Evolutionary conservation across 1,140 invertebrate genomes (phyloP).

Genomic region (Cotesia chilonis): DNA sequence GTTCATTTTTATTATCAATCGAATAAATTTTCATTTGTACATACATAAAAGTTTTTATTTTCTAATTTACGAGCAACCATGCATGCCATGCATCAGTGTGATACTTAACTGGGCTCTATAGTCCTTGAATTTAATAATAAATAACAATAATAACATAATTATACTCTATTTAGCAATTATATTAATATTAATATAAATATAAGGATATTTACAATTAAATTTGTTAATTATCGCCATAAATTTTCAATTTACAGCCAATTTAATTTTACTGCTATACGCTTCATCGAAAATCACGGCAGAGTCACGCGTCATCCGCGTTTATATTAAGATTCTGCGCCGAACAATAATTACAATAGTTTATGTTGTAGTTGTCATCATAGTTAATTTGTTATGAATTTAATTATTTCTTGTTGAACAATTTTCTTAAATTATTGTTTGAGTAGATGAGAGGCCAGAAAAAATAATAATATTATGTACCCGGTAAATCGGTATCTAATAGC

Average conservation of each 20-base stretch:
- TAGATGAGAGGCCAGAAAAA: too few species aligned
- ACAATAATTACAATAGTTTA: too few species aligned
- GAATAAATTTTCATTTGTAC: background rate
- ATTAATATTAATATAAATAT: background rate
- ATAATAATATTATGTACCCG: constrained; percentile 10
- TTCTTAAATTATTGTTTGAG: too few species aligned
- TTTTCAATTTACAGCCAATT: constrained; percentile 11
- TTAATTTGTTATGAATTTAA: too few species aligned
- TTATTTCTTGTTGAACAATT: background rate
- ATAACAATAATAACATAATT: background rate
- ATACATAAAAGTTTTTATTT: background rate
- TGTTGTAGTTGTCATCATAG: too few species aligned
- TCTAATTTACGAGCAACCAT: constrained; percentile 31
- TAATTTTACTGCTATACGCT: too few species aligned
- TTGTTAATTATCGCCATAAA: background rate
- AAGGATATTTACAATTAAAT: constrained; percentile 1
- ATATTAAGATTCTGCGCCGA: too few species aligned
- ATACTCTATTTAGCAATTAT: constrained; percentile 15
- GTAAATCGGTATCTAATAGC: constrained; percentile 14
- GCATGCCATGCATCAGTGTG: constrained; percentile 41
- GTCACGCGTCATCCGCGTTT: too few species aligned
- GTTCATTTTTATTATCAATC: background rate
- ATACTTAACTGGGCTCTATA: constrained; percentile 29
- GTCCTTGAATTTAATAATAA: constrained; percentile 8
- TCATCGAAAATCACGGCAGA: too few species aligned